Conservation (phyloP, 2,797 vertebrate species). For the Sciurus carolinensis region DNA sequence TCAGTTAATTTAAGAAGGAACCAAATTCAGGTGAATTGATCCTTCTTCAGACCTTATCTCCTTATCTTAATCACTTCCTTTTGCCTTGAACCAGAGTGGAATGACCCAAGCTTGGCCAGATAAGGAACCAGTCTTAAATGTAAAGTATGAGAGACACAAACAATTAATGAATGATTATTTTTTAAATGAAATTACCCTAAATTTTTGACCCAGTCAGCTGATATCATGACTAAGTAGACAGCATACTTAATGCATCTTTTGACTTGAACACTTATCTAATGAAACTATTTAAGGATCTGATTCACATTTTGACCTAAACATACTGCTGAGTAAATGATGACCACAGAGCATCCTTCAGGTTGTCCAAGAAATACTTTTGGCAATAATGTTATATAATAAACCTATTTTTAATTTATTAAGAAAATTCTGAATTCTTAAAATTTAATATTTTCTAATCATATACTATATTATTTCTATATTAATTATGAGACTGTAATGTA, state of each 20-base stretch:
- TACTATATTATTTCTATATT: slow-evolving; percentile 45
- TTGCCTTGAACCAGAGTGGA: slow-evolving; percentile 69
- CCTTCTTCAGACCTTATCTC: background rate
- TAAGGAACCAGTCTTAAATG: slow-evolving; percentile 29
- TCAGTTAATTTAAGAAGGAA: slow-evolving; percentile 2
- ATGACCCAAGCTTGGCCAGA: slow-evolving; percentile 44
- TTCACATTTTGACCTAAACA: slow-evolving; percentile 64
- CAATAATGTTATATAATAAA: slow-evolving; percentile 30
- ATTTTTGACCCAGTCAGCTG: background rate
- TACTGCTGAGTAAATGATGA: slow-evolving; percentile 47
- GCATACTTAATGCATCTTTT: slow-evolving; percentile 81
- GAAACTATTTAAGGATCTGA: slow-evolving; percentile 15
- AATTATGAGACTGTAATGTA: slow-evolving; percentile 68
- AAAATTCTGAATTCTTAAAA: slow-evolving; percentile 70
- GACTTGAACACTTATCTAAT: slow-evolving; percentile 81
- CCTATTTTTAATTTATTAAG: slow-evolving; percentile 71
- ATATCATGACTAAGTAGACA: background rate
- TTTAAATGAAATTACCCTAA: slow-evolving; percentile 32
- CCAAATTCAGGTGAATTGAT: background rate
- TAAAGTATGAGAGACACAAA: slow-evolving; percentile 27
- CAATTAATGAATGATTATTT: slow-evolving; percentile 14
- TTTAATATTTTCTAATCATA: slow-evolving; percentile 73
- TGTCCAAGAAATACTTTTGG: slow-evolving; percentile 38
- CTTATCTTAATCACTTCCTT: background rate
- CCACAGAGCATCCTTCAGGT: background rate